Percentiles rank a stretch among this genome's conserved stretches.
Conservation (phyloP, 2,797 vertebrate species). For the Microcaecilia unicolor region DNA sequence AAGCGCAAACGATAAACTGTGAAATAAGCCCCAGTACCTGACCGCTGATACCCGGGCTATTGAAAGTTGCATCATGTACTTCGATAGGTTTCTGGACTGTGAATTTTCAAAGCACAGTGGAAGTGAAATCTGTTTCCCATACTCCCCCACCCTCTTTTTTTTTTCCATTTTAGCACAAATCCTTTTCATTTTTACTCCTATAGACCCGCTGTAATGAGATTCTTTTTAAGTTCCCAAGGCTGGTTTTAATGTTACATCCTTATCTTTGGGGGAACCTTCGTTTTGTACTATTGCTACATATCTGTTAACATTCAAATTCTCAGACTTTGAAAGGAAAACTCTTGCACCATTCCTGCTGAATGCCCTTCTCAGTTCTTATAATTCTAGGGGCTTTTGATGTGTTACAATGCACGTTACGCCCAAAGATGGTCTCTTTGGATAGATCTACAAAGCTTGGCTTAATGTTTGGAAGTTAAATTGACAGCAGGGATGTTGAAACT, state of each 20-base stretch:
- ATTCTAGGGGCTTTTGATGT: constrained; percentile 56
- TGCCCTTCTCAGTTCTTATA: constrained; percentile 37
- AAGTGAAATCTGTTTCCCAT: constrained; percentile 16
- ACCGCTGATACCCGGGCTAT: no score
- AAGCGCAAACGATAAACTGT: no score
- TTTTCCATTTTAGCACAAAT: constrained; percentile 7
- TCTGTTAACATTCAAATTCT: constrained; percentile 40
- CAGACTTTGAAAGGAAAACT: constrained; percentile 32
- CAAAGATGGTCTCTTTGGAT: constrained; percentile 64
- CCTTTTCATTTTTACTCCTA: neutral
- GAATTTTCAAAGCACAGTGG: constrained; percentile 6
- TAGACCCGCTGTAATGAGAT: constrained; percentile 19
- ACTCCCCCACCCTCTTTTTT: no score
- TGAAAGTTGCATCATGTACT: no score
- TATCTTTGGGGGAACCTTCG: constrained; percentile 24
- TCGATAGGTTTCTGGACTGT: no score
- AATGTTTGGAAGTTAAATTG: constrained; percentile 57
- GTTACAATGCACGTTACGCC: constrained; percentile 53
- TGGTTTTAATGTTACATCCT: constrained; percentile 36
- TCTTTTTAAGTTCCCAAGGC: constrained; percentile 25
- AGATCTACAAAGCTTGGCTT: constrained; percentile 59
- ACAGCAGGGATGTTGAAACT: constrained; percentile 51
- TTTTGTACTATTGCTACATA: constrained; percentile 32
- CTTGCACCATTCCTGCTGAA: constrained; percentile 49
- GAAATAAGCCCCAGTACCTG: no score